These are phyloP conservation scores for Aptenodytes forsteri DNA, from an alignment of 2,113 vertebrate genomes.

Conservation along the genomic window DNA sequence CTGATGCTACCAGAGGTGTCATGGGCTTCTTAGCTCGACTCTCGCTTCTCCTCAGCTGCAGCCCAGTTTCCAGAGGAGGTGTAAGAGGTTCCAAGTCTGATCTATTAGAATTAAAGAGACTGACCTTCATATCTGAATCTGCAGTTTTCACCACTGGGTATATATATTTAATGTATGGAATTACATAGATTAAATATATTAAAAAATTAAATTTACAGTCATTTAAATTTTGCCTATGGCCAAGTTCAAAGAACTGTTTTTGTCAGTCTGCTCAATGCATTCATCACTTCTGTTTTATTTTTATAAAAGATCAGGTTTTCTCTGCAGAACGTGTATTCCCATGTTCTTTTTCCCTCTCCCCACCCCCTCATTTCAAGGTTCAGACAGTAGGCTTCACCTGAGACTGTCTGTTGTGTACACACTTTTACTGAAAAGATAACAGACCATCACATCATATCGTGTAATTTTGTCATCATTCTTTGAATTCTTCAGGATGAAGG, in stretches of 20 bases:
- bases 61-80: not conserved
- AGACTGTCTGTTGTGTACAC: not conserved
- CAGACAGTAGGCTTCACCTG: not conserved
- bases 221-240: not conserved
- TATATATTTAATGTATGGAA: not conserved
- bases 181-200: not conserved
- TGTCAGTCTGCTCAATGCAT: not conserved
- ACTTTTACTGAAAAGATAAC: not conserved
- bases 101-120: not conserved
- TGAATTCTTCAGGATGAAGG: not conserved
- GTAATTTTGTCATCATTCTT: not conserved
- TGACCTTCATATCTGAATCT: not conserved
- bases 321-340: not conserved
- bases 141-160: not conserved
- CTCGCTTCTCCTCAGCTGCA: not conserved
- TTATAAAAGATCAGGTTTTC: not conserved
- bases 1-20: not conserved
- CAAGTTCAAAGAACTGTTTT: not conserved
- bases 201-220: not conserved
- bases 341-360: not conserved
- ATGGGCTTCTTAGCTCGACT: not conserved
- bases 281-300: not conserved
- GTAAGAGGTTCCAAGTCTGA: not conserved
- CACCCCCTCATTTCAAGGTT: not conserved
- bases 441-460: not conserved